phyloP scores from a whole-genome alignment of 2,888 invertebrate species.

The Proisotoma minuta region DNA sequence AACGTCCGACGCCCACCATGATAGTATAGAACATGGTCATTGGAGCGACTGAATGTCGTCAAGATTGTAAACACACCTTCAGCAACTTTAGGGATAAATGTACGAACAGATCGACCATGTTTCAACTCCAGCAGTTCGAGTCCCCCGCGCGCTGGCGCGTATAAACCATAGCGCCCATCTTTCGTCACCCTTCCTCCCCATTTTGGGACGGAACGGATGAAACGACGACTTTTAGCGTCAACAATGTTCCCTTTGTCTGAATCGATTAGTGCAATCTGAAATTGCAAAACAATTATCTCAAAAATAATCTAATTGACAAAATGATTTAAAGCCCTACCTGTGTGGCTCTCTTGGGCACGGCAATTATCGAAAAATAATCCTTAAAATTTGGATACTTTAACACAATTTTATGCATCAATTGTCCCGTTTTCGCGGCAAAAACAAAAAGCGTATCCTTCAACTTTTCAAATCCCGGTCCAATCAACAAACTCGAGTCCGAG shows the following conservation, averaged over 20 bases:
- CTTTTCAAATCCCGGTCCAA: slow-evolving; percentile 76
- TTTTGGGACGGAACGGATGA: slow-evolving; percentile 78
- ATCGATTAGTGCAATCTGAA: slow-evolving; percentile 81
- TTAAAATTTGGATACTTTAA: slow-evolving; percentile 52
- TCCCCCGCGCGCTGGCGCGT: slow-evolving; percentile 89
- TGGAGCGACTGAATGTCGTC: slow-evolving; percentile 86
- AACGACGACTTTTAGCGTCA: slow-evolving; percentile 82
- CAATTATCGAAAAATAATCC: slow-evolving; percentile 69
- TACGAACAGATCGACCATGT: slow-evolving; percentile 79
- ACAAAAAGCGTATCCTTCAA: slow-evolving; percentile 76
- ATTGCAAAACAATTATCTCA: not conserved
- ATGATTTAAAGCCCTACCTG: slow-evolving; percentile 21
- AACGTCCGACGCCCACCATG: slow-evolving; percentile 93
- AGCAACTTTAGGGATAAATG: slow-evolving; percentile 74
- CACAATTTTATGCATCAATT: slow-evolving; percentile 55
- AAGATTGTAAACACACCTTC: slow-evolving; percentile 50
- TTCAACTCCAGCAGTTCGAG: slow-evolving; percentile 87
- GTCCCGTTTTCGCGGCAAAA: slow-evolving; percentile 75
- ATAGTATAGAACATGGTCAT: slow-evolving; percentile 93
- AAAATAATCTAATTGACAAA: not conserved
- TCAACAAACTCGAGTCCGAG: slow-evolving; percentile 71
- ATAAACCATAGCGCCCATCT: slow-evolving; percentile 84
- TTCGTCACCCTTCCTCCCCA: slow-evolving; percentile 87
- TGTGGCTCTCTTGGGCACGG: slow-evolving; percentile 69
- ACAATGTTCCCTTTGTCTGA: slow-evolving; percentile 84